Evolutionary conservation across 2,113 vertebrate genomes (phyloP), one percentile per base, ranked within the genome.

Genomic region (Mugil cephalus): DNA sequence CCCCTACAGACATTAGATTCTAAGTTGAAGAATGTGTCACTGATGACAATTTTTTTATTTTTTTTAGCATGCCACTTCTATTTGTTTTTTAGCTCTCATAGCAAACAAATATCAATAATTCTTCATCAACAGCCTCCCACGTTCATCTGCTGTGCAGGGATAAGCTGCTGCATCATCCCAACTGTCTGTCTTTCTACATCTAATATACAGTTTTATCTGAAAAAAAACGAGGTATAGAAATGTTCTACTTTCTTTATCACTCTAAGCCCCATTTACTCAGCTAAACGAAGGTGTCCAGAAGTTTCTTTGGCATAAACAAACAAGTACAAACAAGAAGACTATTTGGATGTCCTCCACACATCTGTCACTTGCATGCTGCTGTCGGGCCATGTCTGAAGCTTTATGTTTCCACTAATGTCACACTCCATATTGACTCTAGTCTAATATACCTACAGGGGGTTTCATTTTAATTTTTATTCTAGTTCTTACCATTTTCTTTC

Each of bases 61-160:
- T 36, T 46, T 79, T 50, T 3, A 68, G 38, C 67, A 18, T 63
- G 3, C 12, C 3, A 6, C 30, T 50, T 63, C 9, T 40, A n/a
- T 52, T 72, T 71, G 13, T 54, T 67, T 72, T 52, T 67, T 39
- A 48, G 43, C 50, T 56, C 11, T 65, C 45, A 59, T 7, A 60
- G 24, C 59, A 80, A 80, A 79, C 58, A 76, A 76, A 77, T 54
- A 82, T 52, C 71, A 77, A 66, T 65, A 4, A 62, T 69, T 71
- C 65, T 42, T 73, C 68, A 79, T 67, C 36, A 69, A 59, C 80
- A 74, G 74, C 81, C 71, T 80, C 81, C 66, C 61, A 77, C 70
- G 67, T 74, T 80, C 80, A 65, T 81, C 84, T 74, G 77, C 55
- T 77, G 18, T 48, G 40, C 65, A 54, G 21, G 34, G 19, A 56